phyloP scores from a whole-genome alignment of 1,140 invertebrate species.

The Thaumatotibia leucotreta region DNA sequence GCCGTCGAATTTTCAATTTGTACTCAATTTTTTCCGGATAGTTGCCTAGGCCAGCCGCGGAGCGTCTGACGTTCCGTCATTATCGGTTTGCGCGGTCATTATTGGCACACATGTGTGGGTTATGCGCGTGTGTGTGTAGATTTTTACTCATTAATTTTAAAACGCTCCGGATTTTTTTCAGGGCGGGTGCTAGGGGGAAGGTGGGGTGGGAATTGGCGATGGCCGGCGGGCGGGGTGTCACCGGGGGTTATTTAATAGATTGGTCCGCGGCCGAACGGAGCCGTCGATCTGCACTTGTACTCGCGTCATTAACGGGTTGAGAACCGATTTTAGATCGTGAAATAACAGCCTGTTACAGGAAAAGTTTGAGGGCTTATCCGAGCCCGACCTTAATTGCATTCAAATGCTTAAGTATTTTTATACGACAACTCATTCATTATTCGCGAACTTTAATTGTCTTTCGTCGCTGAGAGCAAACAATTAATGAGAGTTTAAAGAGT shows the following conservation, averaged over 20 bases:
- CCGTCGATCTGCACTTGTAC: slow-evolving; percentile 74
- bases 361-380: slow-evolving; percentile 71
- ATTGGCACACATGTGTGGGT: slow-evolving; percentile 48
- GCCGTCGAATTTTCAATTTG: slow-evolving; percentile 71
- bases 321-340: slow-evolving; percentile 76
- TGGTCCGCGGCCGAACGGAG: slow-evolving; percentile 76
- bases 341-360: slow-evolving; percentile 74
- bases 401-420: slow-evolving; percentile 51
- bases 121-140: slow-evolving; percentile 68
- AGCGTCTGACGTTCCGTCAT: slow-evolving; percentile 49
- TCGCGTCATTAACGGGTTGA: slow-evolving; percentile 77
- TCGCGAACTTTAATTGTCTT: slow-evolving; percentile 14
- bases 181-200: slow-evolving; percentile 67
- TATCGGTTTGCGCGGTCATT: slow-evolving; percentile 34
- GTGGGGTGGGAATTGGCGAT: slow-evolving; percentile 73
- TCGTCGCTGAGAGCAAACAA: slow-evolving; percentile 9
- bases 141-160: slow-evolving; percentile 79
- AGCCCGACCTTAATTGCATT: slow-evolving; percentile 64
- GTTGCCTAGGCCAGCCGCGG: slow-evolving; percentile 24
- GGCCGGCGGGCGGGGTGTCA: slow-evolving; percentile 72
- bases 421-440: slow-evolving; percentile 39
- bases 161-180: slow-evolving; percentile 77
- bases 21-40: slow-evolving; percentile 65
- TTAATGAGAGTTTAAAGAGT: slow-evolving; percentile 13
- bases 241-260: slow-evolving; percentile 77